Evolutionary conservation across 1,140 invertebrate species (phyloP), one percentile per base, ranked within the genome.

Genomic region (Maconellicoccus hirsutus): DNA sequence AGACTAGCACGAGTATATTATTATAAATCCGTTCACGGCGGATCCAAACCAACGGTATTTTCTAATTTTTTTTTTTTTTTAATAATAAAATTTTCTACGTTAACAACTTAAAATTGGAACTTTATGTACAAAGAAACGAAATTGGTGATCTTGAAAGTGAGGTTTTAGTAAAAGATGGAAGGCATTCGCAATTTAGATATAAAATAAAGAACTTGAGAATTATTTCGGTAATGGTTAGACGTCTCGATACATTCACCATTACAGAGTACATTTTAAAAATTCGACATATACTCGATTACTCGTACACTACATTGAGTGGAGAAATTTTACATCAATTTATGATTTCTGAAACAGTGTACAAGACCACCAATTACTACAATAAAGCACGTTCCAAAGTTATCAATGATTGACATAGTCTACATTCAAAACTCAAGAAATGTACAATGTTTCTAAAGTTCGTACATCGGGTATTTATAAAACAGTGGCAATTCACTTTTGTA

Each of bases 91-190:
- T 52, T 52, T 52, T 16, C 42, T 52, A 52, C 42, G 10, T 52
- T 52, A 52, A 52, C 42, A 52, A 52, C 42, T 52, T 52, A 52
- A 52, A 52, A 52, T 52, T 52, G 42, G 42, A 52, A 52, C 42
- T 52, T 52, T 52, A 52, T 52, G 2, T 52, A 52, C 42, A 52
- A 16, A 16, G n/a, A 52, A 52, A 52, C n/a, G n/a, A n/a, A 52
- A 52, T 19, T 19, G 42, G 42, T 52, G 42, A 16, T 8, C 42
- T 52, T 19, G 42, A 52, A 16, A 16, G 42, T 16, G 42, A 52
- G n/a, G 2, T 16, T 16, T 52, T 14, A 16, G 12, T 52, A 52
- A 52, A 52, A 16, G 42, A 8, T 52, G 42, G 2, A 52, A 19
- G n/a, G 2, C 42, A 16, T 19, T 52, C n/a, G n/a, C n/a, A 14